Percentiles rank a stretch among this genome's conserved stretches.
These are phyloP conservation scores for Lochmaea crataegi DNA, from an alignment of 2,888 invertebrate species.

Conservation along the genomic window DNA sequence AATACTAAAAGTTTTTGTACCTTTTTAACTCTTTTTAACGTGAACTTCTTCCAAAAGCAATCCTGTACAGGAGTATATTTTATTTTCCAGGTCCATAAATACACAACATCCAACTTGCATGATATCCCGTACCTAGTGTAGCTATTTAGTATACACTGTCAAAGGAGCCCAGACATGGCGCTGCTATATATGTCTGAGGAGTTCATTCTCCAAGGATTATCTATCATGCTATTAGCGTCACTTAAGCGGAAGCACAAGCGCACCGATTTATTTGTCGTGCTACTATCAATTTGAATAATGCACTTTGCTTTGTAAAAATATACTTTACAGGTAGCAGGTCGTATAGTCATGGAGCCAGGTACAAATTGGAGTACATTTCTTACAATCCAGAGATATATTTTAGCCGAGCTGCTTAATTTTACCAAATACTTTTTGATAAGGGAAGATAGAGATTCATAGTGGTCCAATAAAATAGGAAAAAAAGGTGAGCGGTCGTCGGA, in stretches of 20 bases:
- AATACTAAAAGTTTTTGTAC: too few relatives aligned
- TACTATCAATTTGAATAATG: slow-evolving; percentile 38
- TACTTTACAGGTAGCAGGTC: background rate
- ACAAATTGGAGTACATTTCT: background rate
- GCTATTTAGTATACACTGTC: slow-evolving; percentile 17
- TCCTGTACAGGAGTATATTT: background rate
- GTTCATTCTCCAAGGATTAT: slow-evolving; percentile 37
- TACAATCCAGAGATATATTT: too few relatives aligned
- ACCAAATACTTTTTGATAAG: too few relatives aligned
- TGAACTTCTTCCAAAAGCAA: too few relatives aligned
- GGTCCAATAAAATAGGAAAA: too few relatives aligned
- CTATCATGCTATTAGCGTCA: slow-evolving; percentile 37
- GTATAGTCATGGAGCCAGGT: background rate
- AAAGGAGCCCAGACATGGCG: slow-evolving; percentile 16
- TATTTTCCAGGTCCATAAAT: background rate
- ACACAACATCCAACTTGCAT: background rate
- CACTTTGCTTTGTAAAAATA: slow-evolving; percentile 15
- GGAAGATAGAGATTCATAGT: too few relatives aligned
- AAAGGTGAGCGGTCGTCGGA: too few relatives aligned
- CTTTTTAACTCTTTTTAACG: too few relatives aligned
- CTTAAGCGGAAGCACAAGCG: slow-evolving; percentile 32
- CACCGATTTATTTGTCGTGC: slow-evolving; percentile 35
- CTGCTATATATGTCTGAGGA: slow-evolving; percentile 23
- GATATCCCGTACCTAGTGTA: background rate
- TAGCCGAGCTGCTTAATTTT: too few relatives aligned